Conservation (phyloP, 2,797 vertebrate genomes). For the Chelon auratus region DNA sequence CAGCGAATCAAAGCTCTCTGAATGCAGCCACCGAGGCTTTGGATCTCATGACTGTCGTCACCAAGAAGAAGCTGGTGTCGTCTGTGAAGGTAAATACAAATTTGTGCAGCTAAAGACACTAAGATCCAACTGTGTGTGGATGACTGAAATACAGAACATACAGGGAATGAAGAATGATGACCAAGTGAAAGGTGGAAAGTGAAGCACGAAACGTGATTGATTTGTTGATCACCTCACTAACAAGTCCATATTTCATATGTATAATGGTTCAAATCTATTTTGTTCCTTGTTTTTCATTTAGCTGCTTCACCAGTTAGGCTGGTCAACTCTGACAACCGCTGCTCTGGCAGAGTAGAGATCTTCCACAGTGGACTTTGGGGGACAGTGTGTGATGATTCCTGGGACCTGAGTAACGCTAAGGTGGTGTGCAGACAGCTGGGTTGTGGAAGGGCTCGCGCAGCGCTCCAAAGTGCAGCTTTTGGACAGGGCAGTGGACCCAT, state of each 20-base stretch:
- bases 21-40: conserved; percentile 42
- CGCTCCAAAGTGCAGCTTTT: conserved; percentile 30
- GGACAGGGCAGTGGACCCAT: conserved; percentile 63
- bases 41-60: conserved; percentile 67
- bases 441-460: conserved; percentile 56
- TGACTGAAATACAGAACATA: no score
- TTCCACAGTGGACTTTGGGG: conserved; percentile 59
- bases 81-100: conserved; percentile 60
- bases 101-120: not conserved
- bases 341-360: conserved; percentile 73
- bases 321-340: conserved; percentile 43
- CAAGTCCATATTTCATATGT: no score
- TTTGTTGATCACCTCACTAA: no score
- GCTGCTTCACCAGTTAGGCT: conserved; percentile 47
- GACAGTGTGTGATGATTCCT: conserved; percentile 68
- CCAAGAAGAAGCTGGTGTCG: conserved; percentile 65
- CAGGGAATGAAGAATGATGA: no score
- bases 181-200: no score
- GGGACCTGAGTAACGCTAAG: conserved; percentile 46
- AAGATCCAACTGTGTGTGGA: not conserved
- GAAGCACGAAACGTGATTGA: no score
- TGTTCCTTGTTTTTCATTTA: conserved; percentile 14
- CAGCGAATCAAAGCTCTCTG: not conserved
- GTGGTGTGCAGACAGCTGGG: conserved; percentile 73
- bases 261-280: no score